phyloP scores from a whole-genome alignment of 2,113 vertebrate species.

The Mellivora capensis region DNA sequence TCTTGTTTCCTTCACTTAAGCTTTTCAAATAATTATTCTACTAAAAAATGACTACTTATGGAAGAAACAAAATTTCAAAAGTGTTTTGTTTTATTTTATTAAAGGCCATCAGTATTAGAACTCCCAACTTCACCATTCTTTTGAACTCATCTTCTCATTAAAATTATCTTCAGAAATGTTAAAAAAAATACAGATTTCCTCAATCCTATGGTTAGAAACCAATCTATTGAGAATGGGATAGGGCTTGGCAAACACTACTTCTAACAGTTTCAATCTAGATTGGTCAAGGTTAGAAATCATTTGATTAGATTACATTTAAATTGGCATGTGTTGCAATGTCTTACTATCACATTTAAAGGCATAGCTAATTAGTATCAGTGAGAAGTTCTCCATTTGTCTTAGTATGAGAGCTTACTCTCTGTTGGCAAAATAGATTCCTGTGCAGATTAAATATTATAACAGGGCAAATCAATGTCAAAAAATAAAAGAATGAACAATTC shows the following conservation, averaged over 20 bases:
- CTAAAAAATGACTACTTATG: background rate
- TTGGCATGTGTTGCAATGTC: background rate
- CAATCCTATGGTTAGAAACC: background rate
- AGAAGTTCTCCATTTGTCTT: background rate
- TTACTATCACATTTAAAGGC: slow-evolving; percentile 2
- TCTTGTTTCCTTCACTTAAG: background rate
- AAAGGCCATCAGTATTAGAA: background rate
- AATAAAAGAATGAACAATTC: slow-evolving; percentile 11
- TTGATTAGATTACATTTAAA: slow-evolving; percentile 33
- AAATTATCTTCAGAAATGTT: background rate
- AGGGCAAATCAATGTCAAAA: slow-evolving; percentile 45
- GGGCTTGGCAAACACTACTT: background rate
- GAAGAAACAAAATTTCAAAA: background rate
- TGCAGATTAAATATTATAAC: slow-evolving; percentile 38
- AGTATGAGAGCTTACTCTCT: background rate
- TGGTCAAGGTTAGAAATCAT: background rate
- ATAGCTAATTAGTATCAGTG: background rate
- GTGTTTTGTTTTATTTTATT: background rate
- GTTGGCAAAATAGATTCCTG: slow-evolving; percentile 15
- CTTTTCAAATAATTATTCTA: background rate
- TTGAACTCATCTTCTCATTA: background rate
- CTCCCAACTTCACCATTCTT: background rate
- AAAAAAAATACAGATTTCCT: background rate
- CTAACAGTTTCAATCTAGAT: background rate
- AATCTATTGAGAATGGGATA: background rate